Evolutionary conservation across 2,888 invertebrate genomes (phyloP), one percentile per base, ranked within the genome.

Genomic region (Drosophila mettleri): DNA sequence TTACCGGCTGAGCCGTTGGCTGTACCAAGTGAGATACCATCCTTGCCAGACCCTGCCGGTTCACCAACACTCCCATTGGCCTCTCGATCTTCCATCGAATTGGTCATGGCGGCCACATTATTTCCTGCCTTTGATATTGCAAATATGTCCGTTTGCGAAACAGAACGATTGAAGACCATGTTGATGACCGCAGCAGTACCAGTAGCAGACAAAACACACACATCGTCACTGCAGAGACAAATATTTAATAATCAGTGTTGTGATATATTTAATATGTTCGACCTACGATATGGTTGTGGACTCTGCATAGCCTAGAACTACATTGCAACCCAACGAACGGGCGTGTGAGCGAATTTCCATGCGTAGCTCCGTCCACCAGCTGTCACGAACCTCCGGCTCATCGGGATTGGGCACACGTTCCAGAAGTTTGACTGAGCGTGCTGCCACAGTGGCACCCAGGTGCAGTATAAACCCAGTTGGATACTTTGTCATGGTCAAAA

Each of bases 281-380:
- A 72, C 93, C 93, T 92, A 98, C 98, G 97, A 97, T 84, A 99
- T 98, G 71, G 97, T 96, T 0, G 98, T 96, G 33, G 95, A 94
- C 93, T 99, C 99, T n/a, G 94, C 94, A 92, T 99, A 99, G 0
- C 98, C 99, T 39, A 99, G 93, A 48, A 99, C 97, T 6, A 98
- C 97, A 91, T 98, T 98, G 88, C 99, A 99, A 12, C 97, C 96
- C 71, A 99, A 93, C 1, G 98, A 96, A 38, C 97, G 93, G 6
- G 98, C 97, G 91, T 99, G 99, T 3, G 98, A 98, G 0, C 98
- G 94, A 62, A 99, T 96, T 93, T 99, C 99, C 91, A 98, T 98
- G 52, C 99, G 93, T 24, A 99, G 94, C 93, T 99, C 98, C 0
- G 96, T 97, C 99, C 99, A 99, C 98, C 99, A 99, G 2, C 96